phyloP scores from a whole-genome alignment of 1,140 invertebrate species.

The Papilio machaon region DNA sequence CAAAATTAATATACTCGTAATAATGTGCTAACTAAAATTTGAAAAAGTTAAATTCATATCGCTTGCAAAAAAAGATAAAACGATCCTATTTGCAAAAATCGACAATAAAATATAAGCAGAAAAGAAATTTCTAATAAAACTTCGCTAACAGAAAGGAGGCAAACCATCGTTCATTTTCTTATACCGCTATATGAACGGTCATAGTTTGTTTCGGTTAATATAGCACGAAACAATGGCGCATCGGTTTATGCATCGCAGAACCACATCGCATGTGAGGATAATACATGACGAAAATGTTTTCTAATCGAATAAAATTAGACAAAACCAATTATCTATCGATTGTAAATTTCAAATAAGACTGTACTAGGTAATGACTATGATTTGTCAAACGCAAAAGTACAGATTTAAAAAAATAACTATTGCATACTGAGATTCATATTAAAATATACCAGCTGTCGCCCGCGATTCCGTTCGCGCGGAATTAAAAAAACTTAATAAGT shows the following conservation, averaged over 20 bases:
- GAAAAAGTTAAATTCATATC: no score
- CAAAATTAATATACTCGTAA: background rate
- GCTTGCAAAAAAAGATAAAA: background rate
- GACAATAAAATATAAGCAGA: background rate
- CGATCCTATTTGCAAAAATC: background rate
- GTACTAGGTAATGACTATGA: background rate
- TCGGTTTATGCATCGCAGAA: slow-evolving; percentile 57
- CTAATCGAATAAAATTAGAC: background rate
- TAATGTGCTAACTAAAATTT: no score
- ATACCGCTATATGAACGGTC: slow-evolving; percentile 41
- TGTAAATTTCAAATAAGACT: background rate
- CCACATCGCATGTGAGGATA: slow-evolving; percentile 48
- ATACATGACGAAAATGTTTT: background rate
- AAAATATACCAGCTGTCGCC: no score
- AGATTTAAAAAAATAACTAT: no score
- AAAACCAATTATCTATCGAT: background rate
- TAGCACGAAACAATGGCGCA: slow-evolving; percentile 60
- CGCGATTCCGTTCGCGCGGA: no score
- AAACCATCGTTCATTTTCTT: background rate
- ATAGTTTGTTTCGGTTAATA: slow-evolving; percentile 59
- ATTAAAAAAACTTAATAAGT: no score
- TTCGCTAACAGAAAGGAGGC: background rate
- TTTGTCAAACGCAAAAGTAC: background rate
- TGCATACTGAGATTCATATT: no score
- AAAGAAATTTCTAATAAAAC: background rate